These are phyloP conservation scores for Egretta garzetta DNA, from an alignment of 2,113 vertebrate genomes.

Conservation along the genomic window DNA sequence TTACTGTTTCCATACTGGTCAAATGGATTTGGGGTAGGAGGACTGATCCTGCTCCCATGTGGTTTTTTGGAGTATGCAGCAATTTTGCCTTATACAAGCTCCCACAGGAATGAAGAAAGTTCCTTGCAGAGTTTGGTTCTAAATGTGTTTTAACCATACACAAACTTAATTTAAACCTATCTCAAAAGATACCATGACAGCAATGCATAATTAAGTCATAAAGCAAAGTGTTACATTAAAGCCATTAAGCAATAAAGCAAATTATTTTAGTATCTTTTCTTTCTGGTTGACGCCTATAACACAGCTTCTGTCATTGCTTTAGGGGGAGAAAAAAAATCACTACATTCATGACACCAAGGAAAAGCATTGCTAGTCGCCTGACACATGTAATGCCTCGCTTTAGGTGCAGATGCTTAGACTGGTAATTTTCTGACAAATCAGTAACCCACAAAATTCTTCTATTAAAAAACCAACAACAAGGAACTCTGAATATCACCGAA, in stretches of 20 bases:
- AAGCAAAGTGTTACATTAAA: not conserved
- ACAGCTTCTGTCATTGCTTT: not conserved
- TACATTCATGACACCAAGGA: not conserved
- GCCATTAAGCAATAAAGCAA: not conserved
- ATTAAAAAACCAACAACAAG: not conserved
- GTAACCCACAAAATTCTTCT: not conserved
- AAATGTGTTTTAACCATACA: not conserved
- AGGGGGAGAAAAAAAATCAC: not conserved
- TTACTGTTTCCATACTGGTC: not conserved
- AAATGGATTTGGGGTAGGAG: not conserved
- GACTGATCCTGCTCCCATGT: not conserved
- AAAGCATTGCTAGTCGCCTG: not conserved
- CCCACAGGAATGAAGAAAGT: not conserved
- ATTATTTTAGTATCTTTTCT: not conserved
- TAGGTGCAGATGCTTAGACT: not conserved
- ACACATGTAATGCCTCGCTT: not conserved
- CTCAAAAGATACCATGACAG: not conserved
- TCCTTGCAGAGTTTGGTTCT: not conserved
- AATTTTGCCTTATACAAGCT: not conserved
- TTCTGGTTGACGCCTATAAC: not conserved
- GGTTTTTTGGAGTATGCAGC: not conserved
- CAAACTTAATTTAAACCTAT: not conserved
- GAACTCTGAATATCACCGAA: not conserved
- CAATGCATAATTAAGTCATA: conserved; percentile 12
- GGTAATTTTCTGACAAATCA: not conserved